Evolutionary conservation across 2,113 vertebrate species (phyloP).

Genomic region (Dipodomys stephensi): DNA sequence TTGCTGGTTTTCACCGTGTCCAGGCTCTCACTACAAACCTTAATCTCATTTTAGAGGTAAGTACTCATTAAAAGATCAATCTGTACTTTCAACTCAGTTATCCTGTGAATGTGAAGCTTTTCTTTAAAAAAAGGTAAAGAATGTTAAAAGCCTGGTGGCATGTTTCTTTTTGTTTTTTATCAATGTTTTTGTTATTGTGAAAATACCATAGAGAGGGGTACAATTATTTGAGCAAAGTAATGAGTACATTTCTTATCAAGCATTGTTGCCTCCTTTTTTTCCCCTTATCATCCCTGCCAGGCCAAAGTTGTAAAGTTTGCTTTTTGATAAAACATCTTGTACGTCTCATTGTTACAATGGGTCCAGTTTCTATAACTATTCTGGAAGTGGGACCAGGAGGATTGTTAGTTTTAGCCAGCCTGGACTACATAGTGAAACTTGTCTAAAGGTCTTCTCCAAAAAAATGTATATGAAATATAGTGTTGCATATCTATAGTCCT

Average conservation of each 20-base stretch:
- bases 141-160: not conserved
- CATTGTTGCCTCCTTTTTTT: too few species aligned
- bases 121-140: not conserved
- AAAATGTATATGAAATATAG: not conserved
- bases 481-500: not conserved
- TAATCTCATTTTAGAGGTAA: constrained; percentile 95
- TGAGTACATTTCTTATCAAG: too few species aligned
- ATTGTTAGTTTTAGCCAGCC: not conserved
- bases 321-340: too few species aligned
- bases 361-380: not conserved
- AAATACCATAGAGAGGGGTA: too few species aligned
- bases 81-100: not conserved
- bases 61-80: constrained; percentile 10
- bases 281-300: too few species aligned
- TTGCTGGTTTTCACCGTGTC: constrained; percentile 96
- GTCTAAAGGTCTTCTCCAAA: not conserved
- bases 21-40: constrained; percentile 96
- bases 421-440: not conserved
- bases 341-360: too few species aligned
- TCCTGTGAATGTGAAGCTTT: constrained; percentile 17
- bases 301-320: too few species aligned
- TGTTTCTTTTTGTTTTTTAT: too few species aligned
- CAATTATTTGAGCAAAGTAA: too few species aligned
- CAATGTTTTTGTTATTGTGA: too few species aligned
- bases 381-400: not conserved